Percentiles rank a stretch among this genome's conserved stretches.
phyloP scores from a whole-genome alignment of 2,797 vertebrate species.

The Alauda arvensis region DNA sequence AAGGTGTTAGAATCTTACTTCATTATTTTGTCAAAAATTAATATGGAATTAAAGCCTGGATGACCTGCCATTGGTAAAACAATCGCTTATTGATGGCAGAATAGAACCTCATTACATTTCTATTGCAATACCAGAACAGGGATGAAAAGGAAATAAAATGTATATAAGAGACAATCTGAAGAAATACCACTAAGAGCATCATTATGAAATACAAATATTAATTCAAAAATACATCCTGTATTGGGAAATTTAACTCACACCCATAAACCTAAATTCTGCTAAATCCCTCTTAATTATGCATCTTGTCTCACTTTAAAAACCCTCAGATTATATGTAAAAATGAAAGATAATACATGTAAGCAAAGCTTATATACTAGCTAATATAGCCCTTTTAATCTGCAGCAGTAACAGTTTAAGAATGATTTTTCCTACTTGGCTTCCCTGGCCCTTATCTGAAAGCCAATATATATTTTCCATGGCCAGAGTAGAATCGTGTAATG shows the following conservation, averaged over 20 bases:
- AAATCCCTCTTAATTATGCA: neutral
- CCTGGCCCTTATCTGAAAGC: neutral
- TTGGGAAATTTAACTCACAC: neutral
- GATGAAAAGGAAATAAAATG: neutral
- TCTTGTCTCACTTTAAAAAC: neutral
- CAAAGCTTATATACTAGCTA: neutral
- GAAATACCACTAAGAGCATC: neutral
- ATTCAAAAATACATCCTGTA: neutral
- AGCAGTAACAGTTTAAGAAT: neutral
- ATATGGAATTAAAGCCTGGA: neutral
- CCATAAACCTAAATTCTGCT: neutral
- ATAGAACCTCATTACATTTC: neutral
- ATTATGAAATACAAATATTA: neutral
- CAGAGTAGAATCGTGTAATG: neutral
- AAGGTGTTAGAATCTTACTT: neutral
- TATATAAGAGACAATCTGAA: neutral
- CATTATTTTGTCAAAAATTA: neutral
- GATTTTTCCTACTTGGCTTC: neutral
- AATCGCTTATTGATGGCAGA: neutral
- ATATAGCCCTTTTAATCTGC: neutral
- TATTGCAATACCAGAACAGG: neutral
- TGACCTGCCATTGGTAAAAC: neutral
- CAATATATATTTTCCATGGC: neutral
- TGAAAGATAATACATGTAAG: neutral
- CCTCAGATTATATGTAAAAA: neutral